A percentile compares a stretch with the other conserved stretches of the same genome.
phyloP scores from a whole-genome alignment of 2,113 vertebrate species.

The Aspiorhynchus laticeps region DNA sequence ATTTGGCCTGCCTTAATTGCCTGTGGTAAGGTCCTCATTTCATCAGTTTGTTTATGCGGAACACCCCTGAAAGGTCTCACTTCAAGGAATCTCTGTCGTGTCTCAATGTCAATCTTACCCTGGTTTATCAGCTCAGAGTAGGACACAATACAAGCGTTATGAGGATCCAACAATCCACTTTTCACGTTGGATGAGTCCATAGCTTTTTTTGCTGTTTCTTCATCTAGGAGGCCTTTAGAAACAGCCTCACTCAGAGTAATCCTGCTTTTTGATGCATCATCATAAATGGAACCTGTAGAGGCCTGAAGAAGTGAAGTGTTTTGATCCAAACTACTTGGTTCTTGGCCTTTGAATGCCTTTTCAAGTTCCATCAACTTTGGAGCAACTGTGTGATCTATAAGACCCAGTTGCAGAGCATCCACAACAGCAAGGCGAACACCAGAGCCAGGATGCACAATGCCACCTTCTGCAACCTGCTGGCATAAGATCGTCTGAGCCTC shows the following conservation, averaged over 20 bases:
- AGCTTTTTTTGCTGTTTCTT: constrained; percentile 63
- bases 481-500: constrained; percentile 78
- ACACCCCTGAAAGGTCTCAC: constrained; percentile 82
- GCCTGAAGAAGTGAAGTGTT: constrained; percentile 76
- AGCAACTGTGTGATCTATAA: constrained; percentile 76
- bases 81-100: constrained; percentile 88
- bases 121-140: constrained; percentile 87
- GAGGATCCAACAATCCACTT: constrained; percentile 80
- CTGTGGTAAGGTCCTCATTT: constrained; percentile 69
- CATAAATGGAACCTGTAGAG: constrained; percentile 67
- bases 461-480: constrained; percentile 87
- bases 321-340: constrained; percentile 69
- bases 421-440: constrained; percentile 85
- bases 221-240: constrained; percentile 75
- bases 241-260: constrained; percentile 77
- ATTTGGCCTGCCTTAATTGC: constrained; percentile 76
- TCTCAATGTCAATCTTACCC: constrained; percentile 88
- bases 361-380: constrained; percentile 80
- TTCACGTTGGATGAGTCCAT: constrained; percentile 68
- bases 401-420: constrained; percentile 78
- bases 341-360: constrained; percentile 69
- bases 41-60: constrained; percentile 65
- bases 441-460: constrained; percentile 87
- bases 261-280: constrained; percentile 72
- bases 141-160: constrained; percentile 77